These are phyloP conservation scores for Antheraea mylitta DNA, from an alignment of 1,140 invertebrate genomes.

Conservation along the genomic window DNA sequence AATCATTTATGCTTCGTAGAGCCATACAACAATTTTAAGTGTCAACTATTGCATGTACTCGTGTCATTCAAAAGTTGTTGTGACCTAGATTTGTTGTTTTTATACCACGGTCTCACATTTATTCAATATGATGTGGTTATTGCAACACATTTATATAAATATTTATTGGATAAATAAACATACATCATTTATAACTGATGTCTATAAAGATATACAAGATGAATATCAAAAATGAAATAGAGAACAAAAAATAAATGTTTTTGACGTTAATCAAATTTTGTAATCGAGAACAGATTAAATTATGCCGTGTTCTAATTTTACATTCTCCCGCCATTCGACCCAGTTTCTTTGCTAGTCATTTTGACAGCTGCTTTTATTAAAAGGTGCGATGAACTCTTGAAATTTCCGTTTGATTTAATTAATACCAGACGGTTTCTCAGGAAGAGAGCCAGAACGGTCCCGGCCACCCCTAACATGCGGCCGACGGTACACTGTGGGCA, in stretches of 20 bases:
- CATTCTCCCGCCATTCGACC: constrained; percentile 37
- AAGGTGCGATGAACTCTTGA: constrained; percentile 8
- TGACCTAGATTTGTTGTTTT: not conserved
- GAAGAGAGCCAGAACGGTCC: no score
- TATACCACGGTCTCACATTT: not conserved
- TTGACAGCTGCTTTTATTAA: constrained; percentile 19
- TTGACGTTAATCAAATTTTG: not conserved
- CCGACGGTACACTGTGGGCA: no score
- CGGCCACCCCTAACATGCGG: no score
- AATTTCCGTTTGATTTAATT: not conserved
- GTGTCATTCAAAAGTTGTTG: not conserved
- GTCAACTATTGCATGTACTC: not conserved
- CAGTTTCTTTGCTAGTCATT: constrained; percentile 26
- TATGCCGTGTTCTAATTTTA: constrained; percentile 37
- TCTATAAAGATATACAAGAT: not conserved
- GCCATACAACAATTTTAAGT: not conserved
- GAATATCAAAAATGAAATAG: no score
- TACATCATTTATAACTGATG: not conserved
- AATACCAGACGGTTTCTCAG: no score
- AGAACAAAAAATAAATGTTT: no score
- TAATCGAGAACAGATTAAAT: constrained; percentile 22
- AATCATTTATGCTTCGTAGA: not conserved
- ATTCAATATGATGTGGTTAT: not conserved
- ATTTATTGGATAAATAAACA: not conserved
- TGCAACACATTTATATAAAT: not conserved